Conservation (phyloP, 2,888 invertebrate genomes). For the Hirtodrosophila alboralis region DNA sequence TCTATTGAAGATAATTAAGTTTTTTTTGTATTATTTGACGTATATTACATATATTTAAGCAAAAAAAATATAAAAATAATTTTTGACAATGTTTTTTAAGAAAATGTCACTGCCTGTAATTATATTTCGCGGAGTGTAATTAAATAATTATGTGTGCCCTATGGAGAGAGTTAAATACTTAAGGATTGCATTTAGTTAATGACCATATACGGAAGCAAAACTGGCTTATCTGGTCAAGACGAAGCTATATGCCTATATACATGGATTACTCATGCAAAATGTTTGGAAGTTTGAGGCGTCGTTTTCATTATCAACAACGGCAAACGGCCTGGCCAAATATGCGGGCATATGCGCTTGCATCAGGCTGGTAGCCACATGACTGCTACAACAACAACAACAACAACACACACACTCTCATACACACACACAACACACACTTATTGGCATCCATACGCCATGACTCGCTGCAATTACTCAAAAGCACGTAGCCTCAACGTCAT, state of each 20-base stretch:
- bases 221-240: too few relatives aligned
- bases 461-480: slow-evolving; percentile 70
- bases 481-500: slow-evolving; percentile 73
- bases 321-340: slow-evolving; percentile 62
- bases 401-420: slow-evolving; percentile 10
- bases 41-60: too few relatives aligned
- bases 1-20: too few relatives aligned
- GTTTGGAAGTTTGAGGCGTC: slow-evolving; percentile 17
- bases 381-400: slow-evolving; percentile 22
- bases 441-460: slow-evolving; percentile 61
- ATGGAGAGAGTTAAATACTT: too few relatives aligned
- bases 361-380: slow-evolving; percentile 49
- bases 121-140: too few relatives aligned
- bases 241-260: slow-evolving; percentile 38
- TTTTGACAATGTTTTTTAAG: too few relatives aligned
- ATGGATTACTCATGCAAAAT: slow-evolving; percentile 61
- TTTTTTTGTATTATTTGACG: too few relatives aligned
- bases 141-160: too few relatives aligned
- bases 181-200: too few relatives aligned
- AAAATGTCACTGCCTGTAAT: too few relatives aligned
- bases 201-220: too few relatives aligned
- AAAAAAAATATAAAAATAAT: too few relatives aligned
- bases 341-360: slow-evolving; percentile 59
- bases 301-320: slow-evolving; percentile 69
- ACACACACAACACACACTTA: slow-evolving; percentile 34